These are phyloP conservation scores for Boloria euphrosyne DNA, from an alignment of 2,888 invertebrate genomes.

Conservation along the genomic window DNA sequence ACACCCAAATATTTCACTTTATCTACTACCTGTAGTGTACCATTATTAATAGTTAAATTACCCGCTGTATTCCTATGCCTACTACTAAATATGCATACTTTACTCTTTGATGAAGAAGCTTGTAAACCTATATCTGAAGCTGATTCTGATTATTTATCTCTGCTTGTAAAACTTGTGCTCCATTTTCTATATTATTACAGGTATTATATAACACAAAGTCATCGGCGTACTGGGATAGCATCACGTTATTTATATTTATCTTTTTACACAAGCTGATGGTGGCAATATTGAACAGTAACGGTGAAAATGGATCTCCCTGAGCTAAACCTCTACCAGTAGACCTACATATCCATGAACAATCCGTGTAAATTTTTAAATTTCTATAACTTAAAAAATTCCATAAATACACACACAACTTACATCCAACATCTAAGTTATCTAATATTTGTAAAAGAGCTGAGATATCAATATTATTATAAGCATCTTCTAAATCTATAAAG, in stretches of 20 bases:
- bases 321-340: constrained; percentile 35
- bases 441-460: constrained; percentile 19
- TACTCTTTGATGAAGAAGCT: background rate
- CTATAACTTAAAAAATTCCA: constrained; percentile 24
- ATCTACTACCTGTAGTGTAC: constrained; percentile 34
- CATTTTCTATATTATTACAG: constrained; percentile 12
- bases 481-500: constrained; percentile 30
- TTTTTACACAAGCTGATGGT: constrained; percentile 29
- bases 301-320: constrained; percentile 44
- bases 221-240: constrained; percentile 40
- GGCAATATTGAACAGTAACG: constrained; percentile 42
- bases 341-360: constrained; percentile 3
- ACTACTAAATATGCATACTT: background rate
- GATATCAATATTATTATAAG: constrained; percentile 35
- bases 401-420: constrained; percentile 28
- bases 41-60: background rate
- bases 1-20: constrained; percentile 37
- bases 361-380: background rate
- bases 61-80: background rate
- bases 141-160: constrained; percentile 28
- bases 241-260: constrained; percentile 26
- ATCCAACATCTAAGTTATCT: constrained; percentile 25
- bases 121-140: constrained; percentile 4
- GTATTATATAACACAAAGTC: constrained; percentile 41
- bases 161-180: constrained; percentile 19